Evolutionary conservation across 2,888 invertebrate species (phyloP), one percentile per base, ranked within the genome.

Genomic region (Apotomis betuletana): DNA sequence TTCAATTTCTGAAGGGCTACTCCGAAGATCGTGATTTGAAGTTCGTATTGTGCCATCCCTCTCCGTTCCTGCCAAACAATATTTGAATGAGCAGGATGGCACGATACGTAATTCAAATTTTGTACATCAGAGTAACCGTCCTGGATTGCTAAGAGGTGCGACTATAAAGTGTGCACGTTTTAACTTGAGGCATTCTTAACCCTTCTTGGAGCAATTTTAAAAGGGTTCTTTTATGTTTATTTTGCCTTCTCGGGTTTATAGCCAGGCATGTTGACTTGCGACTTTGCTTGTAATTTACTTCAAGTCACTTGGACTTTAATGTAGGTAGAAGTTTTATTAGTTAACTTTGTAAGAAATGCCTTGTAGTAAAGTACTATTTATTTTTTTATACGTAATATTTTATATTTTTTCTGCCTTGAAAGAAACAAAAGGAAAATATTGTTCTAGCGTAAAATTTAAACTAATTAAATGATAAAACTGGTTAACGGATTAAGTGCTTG

Each of bases 1-100:
- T 80, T 81, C 80, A 79, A 81, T 81, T 81, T 77, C 75, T 75
- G 69, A 52, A 69, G 58, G 55, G 69, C 74, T 74, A 41, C 41
- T 41, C 41, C 41, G 41, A 41, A 41, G 41, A 2, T 41, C 41
- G 41, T 5, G 6, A 41, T 41, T 41, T 6, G 41, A 41, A 0
- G 41, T 41, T 6, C 41, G 5, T 41, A 41, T 41, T 6, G 6
- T 6, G 3, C 41, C 41, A 6, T 41, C 41, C 3, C 41, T 41
- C 1, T 41, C 41, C 41, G 41, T 41, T 41, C 41, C 5, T 41
- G 41, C 6, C 6, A 41, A 41, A 6, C 3, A 6, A 41, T 41
- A 41, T 41, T 6, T 1, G 41, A 5, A 6, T 41, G 41, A 41
- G 41, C 41, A 6, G 1, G 41, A 41, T 6, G 41, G 41, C 6